Percentiles rank a stretch among this genome's conserved stretches.
phyloP scores from a whole-genome alignment of 2,113 vertebrate species.

The Saguinus imperator region DNA sequence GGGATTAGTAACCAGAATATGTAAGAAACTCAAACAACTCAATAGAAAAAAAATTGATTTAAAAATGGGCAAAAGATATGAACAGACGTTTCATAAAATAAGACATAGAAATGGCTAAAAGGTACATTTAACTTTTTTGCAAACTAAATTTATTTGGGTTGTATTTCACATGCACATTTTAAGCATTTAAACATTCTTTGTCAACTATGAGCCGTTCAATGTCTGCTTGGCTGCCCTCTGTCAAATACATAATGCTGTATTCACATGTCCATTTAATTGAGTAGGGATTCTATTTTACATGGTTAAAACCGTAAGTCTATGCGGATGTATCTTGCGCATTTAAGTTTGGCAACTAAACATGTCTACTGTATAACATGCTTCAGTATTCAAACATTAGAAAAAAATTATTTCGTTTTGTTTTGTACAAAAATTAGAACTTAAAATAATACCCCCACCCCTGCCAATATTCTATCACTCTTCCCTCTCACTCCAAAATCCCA shows the following conservation, averaged over 20 bases:
- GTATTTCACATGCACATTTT: slow-evolving; percentile 4
- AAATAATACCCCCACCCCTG: neutral
- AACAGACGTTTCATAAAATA: neutral
- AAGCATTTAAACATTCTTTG: neutral
- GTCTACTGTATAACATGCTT: neutral
- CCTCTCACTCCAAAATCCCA: neutral
- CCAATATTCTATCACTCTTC: neutral
- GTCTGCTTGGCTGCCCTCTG: neutral
- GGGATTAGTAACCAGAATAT: neutral
- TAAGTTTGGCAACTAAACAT: slow-evolving; percentile 61
- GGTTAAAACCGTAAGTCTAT: neutral
- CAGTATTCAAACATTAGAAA: neutral
- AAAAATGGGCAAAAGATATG: neutral
- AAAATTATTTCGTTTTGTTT: neutral
- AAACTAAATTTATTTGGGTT: neutral
- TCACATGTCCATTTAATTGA: slow-evolving; percentile 63
- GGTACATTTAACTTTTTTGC: neutral
- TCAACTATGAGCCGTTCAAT: slow-evolving; percentile 35
- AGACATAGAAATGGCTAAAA: neutral
- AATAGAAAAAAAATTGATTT: neutral
- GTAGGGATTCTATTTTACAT: slow-evolving; percentile 65
- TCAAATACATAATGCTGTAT: slow-evolving; percentile 36
- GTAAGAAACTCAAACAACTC: neutral
- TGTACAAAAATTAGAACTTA: neutral
- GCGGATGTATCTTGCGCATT: slow-evolving; percentile 27